Conservation (phyloP, 2,888 invertebrate species). For the Caenorhabditis uteleia region DNA sequence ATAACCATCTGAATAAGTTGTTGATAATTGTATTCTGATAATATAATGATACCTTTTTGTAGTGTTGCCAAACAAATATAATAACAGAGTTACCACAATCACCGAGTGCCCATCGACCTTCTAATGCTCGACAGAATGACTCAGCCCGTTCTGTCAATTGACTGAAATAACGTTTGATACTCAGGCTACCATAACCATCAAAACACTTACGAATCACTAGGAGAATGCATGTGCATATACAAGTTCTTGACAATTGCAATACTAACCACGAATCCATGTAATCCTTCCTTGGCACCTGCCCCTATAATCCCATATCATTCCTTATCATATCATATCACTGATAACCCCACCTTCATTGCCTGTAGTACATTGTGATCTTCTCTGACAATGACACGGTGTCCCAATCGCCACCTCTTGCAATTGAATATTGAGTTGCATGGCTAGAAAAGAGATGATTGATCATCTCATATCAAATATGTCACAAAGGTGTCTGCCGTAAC, state of each 20-base stretch:
- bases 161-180: too few species aligned
- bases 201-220: conserved; percentile 61
- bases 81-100: conserved; percentile 69
- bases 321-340: too few species aligned
- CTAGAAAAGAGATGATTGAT: conserved; percentile 40
- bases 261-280: conserved; percentile 68
- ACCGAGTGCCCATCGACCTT: conserved; percentile 69
- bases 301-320: too few species aligned
- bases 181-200: neutral
- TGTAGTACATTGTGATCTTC: conserved; percentile 62
- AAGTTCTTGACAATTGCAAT: conserved; percentile 67
- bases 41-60: conserved; percentile 61
- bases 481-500: too few species aligned
- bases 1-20: conserved; percentile 59
- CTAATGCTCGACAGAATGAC: conserved; percentile 63
- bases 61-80: conserved; percentile 68
- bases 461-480: too few species aligned
- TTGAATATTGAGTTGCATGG: conserved; percentile 57
- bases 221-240: conserved; percentile 68
- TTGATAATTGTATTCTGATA: conserved; percentile 56
- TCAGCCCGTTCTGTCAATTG: conserved; percentile 66
- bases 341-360: conserved; percentile 35
- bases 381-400: conserved; percentile 67
- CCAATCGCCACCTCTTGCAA: conserved; percentile 61
- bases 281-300: conserved; percentile 51